phyloP scores from a whole-genome alignment of 2,113 vertebrate genomes.

The Rhipidura dahli region DNA sequence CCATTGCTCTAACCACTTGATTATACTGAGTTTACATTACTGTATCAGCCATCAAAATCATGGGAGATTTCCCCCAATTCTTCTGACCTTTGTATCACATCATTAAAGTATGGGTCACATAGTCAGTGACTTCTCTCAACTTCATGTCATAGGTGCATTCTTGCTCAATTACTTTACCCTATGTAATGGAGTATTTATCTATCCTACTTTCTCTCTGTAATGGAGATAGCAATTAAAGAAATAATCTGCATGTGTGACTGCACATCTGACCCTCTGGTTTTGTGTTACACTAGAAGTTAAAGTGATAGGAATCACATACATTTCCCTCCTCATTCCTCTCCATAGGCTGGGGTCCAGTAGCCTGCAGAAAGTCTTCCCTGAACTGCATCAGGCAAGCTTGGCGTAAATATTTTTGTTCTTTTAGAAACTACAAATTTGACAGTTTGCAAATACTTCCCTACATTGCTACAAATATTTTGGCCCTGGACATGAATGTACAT shows the following conservation, averaged over 20 bases:
- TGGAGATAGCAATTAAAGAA: slow-evolving; percentile 7
- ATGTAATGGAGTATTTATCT: not conserved
- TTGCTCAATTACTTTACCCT: not conserved
- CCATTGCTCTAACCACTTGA: not conserved
- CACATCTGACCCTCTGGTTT: not conserved
- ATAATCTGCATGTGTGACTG: not conserved
- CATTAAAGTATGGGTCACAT: not conserved
- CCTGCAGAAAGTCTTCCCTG: not conserved
- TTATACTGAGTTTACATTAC: not conserved
- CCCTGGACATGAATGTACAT: not conserved
- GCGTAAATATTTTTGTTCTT: not conserved
- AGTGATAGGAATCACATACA: not conserved
- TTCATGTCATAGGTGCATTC: not conserved
- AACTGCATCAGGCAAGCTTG: not conserved
- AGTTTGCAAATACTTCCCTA: not conserved
- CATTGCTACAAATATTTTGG: not conserved
- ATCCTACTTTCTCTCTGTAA: not conserved
- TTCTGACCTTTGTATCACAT: not conserved
- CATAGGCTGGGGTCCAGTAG: not conserved
- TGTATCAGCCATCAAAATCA: not conserved
- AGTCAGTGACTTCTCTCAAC: not conserved
- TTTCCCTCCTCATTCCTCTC: not conserved
- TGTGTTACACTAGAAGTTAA: not conserved
- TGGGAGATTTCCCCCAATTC: not conserved
- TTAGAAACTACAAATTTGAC: not conserved